phyloP scores from a whole-genome alignment of 2,113 vertebrate species.

The Chaetodon auriga region DNA sequence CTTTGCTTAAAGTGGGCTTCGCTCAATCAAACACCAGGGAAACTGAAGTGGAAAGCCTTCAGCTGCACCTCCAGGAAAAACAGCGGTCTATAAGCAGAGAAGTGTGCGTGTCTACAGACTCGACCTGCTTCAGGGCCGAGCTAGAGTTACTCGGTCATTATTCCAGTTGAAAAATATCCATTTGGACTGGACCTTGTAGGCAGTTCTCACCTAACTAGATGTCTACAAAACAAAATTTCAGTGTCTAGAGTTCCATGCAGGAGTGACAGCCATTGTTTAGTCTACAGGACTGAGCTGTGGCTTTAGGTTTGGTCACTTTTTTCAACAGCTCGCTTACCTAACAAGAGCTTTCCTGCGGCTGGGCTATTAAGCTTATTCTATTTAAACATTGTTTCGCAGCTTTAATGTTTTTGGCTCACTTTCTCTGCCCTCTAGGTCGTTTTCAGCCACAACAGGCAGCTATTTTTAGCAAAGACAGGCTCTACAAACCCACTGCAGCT shows the following conservation, averaged over 20 bases:
- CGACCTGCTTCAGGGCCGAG: conserved; percentile 41
- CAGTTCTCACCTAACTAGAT: conserved; percentile 46
- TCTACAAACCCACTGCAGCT: no score
- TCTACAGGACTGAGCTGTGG: conserved; percentile 28
- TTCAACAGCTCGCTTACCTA: neutral
- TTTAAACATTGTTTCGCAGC: no score
- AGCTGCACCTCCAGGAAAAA: conserved; percentile 42
- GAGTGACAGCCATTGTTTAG: conserved; percentile 54
- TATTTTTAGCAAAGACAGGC: no score
- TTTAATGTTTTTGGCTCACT: no score
- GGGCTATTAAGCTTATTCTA: no score
- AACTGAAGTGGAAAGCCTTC: conserved; percentile 49
- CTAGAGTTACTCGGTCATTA: conserved; percentile 58
- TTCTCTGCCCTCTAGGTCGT: no score
- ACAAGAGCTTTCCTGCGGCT: neutral
- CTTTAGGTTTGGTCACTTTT: neutral
- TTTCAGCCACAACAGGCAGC: no score
- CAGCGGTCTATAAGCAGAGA: conserved; percentile 5
- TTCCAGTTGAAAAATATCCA: conserved; percentile 55
- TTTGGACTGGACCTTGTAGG: conserved; percentile 55
- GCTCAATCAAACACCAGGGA: conserved; percentile 41
- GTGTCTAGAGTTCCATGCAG: conserved; percentile 25
- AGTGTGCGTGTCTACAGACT: conserved; percentile 27
- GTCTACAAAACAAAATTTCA: conserved; percentile 56
- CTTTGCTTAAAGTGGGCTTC: conserved; percentile 35